A percentile compares a stretch with the other conserved stretches of the same genome.
Conservation (phyloP, 1,140 invertebrate genomes). For the Neodiprion lecontei region DNA sequence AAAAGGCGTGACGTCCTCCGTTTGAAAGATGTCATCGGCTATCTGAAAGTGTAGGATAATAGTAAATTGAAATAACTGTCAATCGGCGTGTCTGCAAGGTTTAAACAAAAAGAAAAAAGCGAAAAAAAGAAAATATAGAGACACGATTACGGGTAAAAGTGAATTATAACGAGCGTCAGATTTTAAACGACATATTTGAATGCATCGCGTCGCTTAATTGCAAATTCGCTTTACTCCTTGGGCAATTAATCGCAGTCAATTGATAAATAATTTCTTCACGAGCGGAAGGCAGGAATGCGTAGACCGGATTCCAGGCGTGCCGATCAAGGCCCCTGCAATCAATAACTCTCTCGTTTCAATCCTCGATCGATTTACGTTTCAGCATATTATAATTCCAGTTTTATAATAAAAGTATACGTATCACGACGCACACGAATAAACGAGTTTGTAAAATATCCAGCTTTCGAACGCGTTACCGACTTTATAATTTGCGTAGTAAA, state of each 20-base stretch:
- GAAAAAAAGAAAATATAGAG: too few species aligned
- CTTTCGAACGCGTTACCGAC: too few species aligned
- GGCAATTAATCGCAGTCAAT: not conserved
- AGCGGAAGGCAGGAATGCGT: not conserved
- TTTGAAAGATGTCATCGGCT: not conserved
- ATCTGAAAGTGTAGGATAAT: not conserved
- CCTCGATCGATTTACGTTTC: not conserved
- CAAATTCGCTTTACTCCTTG: not conserved
- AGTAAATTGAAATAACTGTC: not conserved
- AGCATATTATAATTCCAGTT: not conserved
- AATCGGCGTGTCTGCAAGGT: too few species aligned
- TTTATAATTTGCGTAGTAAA: too few species aligned
- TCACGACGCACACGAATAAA: not conserved
- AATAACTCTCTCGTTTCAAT: conserved; percentile 6
- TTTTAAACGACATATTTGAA: not conserved
- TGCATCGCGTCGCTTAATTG: not conserved
- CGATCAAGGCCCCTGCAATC: not conserved
- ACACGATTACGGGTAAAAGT: too few species aligned
- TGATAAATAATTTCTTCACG: too few species aligned
- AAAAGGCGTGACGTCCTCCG: not conserved
- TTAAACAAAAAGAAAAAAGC: too few species aligned
- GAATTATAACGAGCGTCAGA: too few species aligned
- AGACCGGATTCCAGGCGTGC: not conserved
- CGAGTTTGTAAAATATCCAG: too few species aligned
- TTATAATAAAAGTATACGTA: not conserved